These are phyloP conservation scores for Oscheius sp. DNA, from an alignment of 2,888 invertebrate genomes.

Conservation along the genomic window DNA sequence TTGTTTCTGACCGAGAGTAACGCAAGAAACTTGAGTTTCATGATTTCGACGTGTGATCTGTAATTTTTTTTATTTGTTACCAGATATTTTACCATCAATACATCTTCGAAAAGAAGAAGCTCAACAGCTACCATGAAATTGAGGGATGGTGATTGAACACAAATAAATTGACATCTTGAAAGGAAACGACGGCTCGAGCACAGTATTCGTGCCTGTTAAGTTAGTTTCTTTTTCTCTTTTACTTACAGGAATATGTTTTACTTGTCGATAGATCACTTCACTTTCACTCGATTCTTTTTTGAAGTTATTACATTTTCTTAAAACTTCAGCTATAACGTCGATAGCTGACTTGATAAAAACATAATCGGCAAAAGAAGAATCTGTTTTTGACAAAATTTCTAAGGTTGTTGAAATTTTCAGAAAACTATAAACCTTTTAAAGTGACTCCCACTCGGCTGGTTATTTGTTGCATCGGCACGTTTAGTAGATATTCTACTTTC, in stretches of 20 bases:
- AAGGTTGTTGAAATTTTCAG: not conserved
- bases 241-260: conserved; percentile 27
- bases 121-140: not conserved
- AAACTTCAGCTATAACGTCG: conserved; percentile 20
- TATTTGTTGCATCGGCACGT: conserved; percentile 27
- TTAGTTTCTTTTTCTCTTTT: not conserved
- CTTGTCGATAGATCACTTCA: conserved; percentile 21
- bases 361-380: conserved; percentile 15
- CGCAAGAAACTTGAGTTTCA: conserved; percentile 19
- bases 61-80: not conserved
- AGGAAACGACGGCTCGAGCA: conserved; percentile 27
- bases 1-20: not conserved
- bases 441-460: conserved; percentile 30
- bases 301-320: conserved; percentile 32
- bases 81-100: conserved; percentile 12
- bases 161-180: not conserved
- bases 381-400: conserved; percentile 24
- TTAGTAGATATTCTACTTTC: conserved; percentile 30
- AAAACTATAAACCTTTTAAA: conserved; percentile 18
- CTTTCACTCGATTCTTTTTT: conserved; percentile 28
- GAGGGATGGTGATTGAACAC: not conserved
- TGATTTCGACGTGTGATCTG: conserved; percentile 15
- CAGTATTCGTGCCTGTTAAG: conserved; percentile 18
- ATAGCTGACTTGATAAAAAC: conserved; percentile 18
- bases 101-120: conserved; percentile 26